Evolutionary conservation across 2,888 invertebrate genomes (phyloP), one percentile per base, ranked within the genome.

Genomic region (Apodemia duryi): DNA sequence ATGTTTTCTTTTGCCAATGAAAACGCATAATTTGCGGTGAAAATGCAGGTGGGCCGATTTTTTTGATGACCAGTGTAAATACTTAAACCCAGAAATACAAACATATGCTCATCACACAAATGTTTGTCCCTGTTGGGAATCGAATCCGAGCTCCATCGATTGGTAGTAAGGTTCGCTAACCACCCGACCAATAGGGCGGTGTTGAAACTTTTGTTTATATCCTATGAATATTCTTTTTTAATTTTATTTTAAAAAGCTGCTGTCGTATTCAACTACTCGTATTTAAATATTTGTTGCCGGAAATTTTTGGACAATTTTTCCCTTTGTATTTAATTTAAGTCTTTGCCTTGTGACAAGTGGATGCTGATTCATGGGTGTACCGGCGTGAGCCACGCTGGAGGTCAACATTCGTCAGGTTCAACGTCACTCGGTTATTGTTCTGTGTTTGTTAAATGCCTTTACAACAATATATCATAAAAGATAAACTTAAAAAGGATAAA

Each of bases 341-440:
- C 32, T 54, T 54, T 54, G 11, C 54, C 29, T 29, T 32, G 54
- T 54, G 54, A 54, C 54, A 54, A 49, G 64, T 61, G 61, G 35
- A 49, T 28, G 61, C 57, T 64, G 83, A 85, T 81, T 86, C 85
- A 86, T 83, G 77, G 49, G 46, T 11, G 61, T 28, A 49, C 60
- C 28, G 35, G 46, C 60, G 46, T 60, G 64, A 75, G 77, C 74
- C 75, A 75, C 81, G 83, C 81, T 75, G 76, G 76, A 77, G 84
- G 85, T 87, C 86, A 84, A 79, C 77, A 77, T 75, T 73, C 77
- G 74, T 72, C 80, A 86, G 79, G 88, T 86, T 86, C 85, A 88
- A 82, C 82, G 86, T 84, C 81, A 86, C 75, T 73, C 70, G 73
- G 77, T 79, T 81, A 83, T 84, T 77, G 80, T 77, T 78, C 81